These are phyloP conservation scores for Festucalex cinctus DNA, from an alignment of 2,113 vertebrate species.

Conservation along the genomic window DNA sequence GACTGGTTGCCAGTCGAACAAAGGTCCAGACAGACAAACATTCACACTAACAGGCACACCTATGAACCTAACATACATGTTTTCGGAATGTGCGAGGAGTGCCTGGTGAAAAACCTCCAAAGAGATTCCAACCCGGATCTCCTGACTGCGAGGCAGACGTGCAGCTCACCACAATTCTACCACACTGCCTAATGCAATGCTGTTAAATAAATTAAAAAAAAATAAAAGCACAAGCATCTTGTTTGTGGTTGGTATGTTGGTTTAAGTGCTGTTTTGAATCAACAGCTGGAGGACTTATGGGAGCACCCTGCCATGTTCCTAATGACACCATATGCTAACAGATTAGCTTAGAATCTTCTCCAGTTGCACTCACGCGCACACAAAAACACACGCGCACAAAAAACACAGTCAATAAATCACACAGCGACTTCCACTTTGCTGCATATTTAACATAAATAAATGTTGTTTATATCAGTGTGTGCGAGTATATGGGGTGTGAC, in stretches of 20 bases:
- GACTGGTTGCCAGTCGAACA: neutral
- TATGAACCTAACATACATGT: neutral
- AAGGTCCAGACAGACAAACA: neutral
- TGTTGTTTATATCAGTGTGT: constrained; percentile 13
- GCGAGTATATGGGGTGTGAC: constrained; percentile 20
- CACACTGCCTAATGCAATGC: neutral
- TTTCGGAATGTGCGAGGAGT: neutral
- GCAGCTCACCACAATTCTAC: neutral
- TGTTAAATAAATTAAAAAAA: neutral
- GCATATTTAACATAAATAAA: neutral
- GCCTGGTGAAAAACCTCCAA: neutral
- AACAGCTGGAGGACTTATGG: constrained; percentile 2
- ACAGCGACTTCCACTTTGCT: neutral
- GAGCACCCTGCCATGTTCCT: constrained; percentile 9
- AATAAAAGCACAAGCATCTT: neutral
- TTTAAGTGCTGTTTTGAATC: constrained; percentile 9
- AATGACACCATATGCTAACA: constrained; percentile 16
- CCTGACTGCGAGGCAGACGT: neutral
- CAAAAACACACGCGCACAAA: neutral
- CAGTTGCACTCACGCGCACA: constrained; percentile 4
- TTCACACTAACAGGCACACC: neutral
- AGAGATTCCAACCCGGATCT: neutral
- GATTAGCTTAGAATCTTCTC: constrained; percentile 13
- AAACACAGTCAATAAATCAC: constrained; percentile 4
- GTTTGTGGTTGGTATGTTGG: neutral